Conservation (phyloP, 2,113 vertebrate genomes). For the Psilopsiagon aymara region DNA sequence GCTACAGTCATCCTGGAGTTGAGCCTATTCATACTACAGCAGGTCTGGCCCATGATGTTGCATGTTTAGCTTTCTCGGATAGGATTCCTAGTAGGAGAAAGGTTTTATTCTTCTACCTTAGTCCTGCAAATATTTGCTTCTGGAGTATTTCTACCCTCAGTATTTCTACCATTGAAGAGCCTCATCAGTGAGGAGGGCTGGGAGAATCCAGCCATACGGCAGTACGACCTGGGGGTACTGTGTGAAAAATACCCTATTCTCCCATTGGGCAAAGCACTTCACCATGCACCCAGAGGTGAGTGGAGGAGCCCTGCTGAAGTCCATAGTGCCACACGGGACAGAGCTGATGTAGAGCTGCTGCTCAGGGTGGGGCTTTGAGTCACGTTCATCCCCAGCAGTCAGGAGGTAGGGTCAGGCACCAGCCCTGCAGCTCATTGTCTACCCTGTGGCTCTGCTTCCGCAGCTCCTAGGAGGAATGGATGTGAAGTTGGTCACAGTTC, state of each 20-base stretch:
- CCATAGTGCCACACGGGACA: not conserved
- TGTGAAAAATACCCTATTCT: not conserved
- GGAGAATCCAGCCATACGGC: rapidly evolving
- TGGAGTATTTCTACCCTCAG: not conserved
- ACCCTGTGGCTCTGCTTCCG: not conserved
- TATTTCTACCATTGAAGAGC: not conserved
- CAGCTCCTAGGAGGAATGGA: conserved; percentile 48
- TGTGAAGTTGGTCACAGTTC: not conserved
- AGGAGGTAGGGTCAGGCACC: not conserved
- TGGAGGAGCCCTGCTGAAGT: not conserved
- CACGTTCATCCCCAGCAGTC: not conserved
- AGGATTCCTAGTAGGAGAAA: not conserved
- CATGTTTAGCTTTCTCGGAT: not conserved
- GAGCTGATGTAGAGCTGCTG: not conserved
- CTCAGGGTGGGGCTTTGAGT: conserved; percentile 64
- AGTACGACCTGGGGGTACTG: rapidly evolving
- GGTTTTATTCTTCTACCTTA: rapidly evolving
- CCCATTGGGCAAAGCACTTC: not conserved
- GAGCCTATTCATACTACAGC: not conserved
- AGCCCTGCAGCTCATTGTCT: not conserved
- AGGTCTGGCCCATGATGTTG: not conserved
- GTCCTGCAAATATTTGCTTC: not conserved
- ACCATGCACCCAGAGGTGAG: rapidly evolving
- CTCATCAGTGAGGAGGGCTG: not conserved
- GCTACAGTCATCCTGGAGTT: not conserved